Base-by-base conservation (phyloP, 2,113 vertebrate genomes). In the Malurus melanocephalus region DNA sequence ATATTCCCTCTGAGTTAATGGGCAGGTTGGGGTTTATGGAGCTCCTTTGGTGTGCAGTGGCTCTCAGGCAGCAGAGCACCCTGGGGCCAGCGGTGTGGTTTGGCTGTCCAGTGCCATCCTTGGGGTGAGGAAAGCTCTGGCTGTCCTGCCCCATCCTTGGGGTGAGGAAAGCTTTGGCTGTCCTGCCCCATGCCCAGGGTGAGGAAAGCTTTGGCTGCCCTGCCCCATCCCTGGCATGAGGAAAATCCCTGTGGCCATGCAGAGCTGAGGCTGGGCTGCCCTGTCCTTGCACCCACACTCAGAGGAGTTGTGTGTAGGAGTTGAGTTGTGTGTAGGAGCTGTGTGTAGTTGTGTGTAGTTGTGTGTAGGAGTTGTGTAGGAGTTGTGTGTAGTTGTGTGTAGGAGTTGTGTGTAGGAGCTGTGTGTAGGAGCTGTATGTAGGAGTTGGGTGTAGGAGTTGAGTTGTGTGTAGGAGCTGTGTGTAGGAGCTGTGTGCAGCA, bases 271-370 rank as follows among this genome's bases (percentile, higher is more conserved):
- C 42, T 52, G 62, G 57, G 3, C 52, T 3, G 3, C 4, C 52
- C 3, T 1, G 1, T 20, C 27, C 57, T 15, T 0, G 4, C 1
- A 27, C 7, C 10, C 57, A n/a, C n/a, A 3, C 42, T 52, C 40
- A 67, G 30, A 23, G 10, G 27, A 32, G 20, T 4, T 48, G 10
- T 53, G 20, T 35, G 35, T 35, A n/a, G n/a, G n/a, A 35, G 8
- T 35, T 35, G 35, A 35, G 38, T 38, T 38, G 38, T 10, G 38
- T 38, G 10, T 38, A 11, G 11, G 38, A 38, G 38, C 38, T 38
- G 38, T 38, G 38, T 35, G 35, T 35, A 35, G 8, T 35, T 35
- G 35, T 35, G 35, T 35, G 35, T 35, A 35, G 38, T 38, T 38
- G 38, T 10, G 38, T 38, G 10, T 38, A 11, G 11, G 38, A 38